Base-by-base conservation (phyloP, 2,113 vertebrate species). In the Mormoops blainvillei region DNA sequence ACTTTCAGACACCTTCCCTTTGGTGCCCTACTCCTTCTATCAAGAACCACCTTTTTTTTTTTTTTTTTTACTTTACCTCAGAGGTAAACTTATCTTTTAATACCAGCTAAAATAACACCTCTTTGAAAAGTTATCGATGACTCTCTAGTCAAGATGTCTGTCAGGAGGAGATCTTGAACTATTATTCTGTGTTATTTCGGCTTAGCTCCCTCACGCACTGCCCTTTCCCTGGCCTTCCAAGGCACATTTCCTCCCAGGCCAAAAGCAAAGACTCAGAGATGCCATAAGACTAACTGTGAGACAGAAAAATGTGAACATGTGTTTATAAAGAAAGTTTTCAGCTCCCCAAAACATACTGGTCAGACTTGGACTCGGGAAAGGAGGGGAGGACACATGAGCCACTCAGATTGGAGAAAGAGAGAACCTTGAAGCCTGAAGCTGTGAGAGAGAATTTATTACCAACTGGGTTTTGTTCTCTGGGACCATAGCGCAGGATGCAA, bases 331-430 rank as follows among this genome's bases (percentile, higher is more conserved):
- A 8, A 26, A 54, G 58, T 19, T 38, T 74, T 5, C 7, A 28
- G 63, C 52, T 63, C 52, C 76, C 41, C 33, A 26, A 10, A 54
- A 5, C 6, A 31, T 6, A 45, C 12, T 5, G 26, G 13, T 84
- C 43, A 84, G 45, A 41, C 6, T 2, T 15, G 65, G 41, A 24
- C 48, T 2, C 4, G 19, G 33, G 26, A 31, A 56, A 63, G 22
- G 1, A 12, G 2, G 3, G 15, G 20, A 16, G 7, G 24, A 19
- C 22, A 22, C 11, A 38, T 1, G 1, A 19, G n/a, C 9, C 22
- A 63, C 19, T 65, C 13, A 38, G 12, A 26, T 3, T 18, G 9
- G 78, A 38, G 52, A 36, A 36, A 67, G 52, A 8, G 73, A 74
- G 73, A 81, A 26, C 45, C 36, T 14, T 2, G 31, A 65, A 48